These are phyloP conservation scores for Ascidia mentula DNA, from an alignment of 23 tunicate genomes.

Conservation along the genomic window DNA sequence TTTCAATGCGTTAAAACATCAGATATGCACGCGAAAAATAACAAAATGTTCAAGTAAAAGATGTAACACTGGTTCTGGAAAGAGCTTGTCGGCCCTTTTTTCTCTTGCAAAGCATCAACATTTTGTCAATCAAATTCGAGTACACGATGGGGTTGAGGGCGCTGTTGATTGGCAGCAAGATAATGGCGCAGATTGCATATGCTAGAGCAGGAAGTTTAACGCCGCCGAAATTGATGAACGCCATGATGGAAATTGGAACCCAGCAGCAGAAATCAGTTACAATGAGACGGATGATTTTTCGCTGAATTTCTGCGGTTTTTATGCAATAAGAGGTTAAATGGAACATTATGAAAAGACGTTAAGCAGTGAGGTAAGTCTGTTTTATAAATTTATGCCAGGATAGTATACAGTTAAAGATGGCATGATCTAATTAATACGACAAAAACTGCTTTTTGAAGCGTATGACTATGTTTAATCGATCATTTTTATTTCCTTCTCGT, in stretches of 20 bases:
- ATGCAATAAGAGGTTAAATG: too few relatives aligned
- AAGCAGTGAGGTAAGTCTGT: too few relatives aligned
- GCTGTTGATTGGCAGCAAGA: neutral
- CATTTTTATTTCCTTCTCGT: too few relatives aligned
- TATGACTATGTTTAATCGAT: too few relatives aligned
- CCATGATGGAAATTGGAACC: slow-evolving; percentile 2
- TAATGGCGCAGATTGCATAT: neutral
- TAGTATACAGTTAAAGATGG: too few relatives aligned
- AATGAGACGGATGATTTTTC: neutral
- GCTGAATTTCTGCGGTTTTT: neutral
- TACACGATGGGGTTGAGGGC: neutral
- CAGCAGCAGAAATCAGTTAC: neutral
- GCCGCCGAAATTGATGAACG: neutral
- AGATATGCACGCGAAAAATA: too few relatives aligned
- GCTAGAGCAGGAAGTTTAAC: neutral
- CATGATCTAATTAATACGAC: too few relatives aligned
- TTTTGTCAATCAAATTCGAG: neutral
- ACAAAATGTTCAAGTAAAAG: neutral
- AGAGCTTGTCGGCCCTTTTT: neutral
- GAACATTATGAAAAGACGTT: too few relatives aligned
- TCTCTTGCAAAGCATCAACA: neutral
- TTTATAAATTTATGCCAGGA: too few relatives aligned
- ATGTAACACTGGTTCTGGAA: neutral
- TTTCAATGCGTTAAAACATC: too few relatives aligned
- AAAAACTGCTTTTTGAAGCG: too few relatives aligned